Conservation (phyloP, 1,140 invertebrate species). For the Calycopis cecrops region DNA sequence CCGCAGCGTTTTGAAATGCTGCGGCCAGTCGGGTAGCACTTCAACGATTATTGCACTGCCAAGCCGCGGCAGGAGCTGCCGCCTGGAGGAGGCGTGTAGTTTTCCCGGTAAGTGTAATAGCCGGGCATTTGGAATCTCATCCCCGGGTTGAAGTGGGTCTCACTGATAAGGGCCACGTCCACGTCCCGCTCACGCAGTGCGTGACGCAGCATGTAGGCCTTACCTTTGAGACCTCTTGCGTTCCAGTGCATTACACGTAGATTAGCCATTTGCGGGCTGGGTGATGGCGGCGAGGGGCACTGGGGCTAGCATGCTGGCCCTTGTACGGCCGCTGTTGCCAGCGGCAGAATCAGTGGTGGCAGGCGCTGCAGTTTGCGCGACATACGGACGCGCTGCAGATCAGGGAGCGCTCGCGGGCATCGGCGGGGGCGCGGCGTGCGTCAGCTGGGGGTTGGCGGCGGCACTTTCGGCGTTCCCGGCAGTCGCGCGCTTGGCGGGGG, state of each 20-base stretch:
- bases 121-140: slow-evolving; percentile 2
- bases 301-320: not conserved
- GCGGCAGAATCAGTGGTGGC: no score
- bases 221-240: slow-evolving; percentile 11
- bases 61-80: no score
- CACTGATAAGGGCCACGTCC: no score
- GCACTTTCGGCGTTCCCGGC: not conserved
- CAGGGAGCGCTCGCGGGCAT: no score
- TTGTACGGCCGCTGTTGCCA: no score
- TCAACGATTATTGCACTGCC: no score
- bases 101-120: slow-evolving; percentile 18
- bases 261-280: not conserved
- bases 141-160: slow-evolving; percentile 6
- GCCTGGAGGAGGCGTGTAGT: no score
- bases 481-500: slow-evolving; percentile 8
- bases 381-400: no score
- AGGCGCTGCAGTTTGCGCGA: no score
- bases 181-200: slow-evolving; percentile 12
- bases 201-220: not conserved
- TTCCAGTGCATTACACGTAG: slow-evolving; percentile 20
- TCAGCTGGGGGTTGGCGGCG: not conserved
- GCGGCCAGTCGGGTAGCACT: no score
- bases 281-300: not conserved
- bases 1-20: no score
- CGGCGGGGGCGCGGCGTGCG: not conserved